A percentile compares a stretch with the other conserved stretches of the same genome.
Conservation (phyloP, 2,113 vertebrate species). For the Corythoichthys intestinalis region DNA sequence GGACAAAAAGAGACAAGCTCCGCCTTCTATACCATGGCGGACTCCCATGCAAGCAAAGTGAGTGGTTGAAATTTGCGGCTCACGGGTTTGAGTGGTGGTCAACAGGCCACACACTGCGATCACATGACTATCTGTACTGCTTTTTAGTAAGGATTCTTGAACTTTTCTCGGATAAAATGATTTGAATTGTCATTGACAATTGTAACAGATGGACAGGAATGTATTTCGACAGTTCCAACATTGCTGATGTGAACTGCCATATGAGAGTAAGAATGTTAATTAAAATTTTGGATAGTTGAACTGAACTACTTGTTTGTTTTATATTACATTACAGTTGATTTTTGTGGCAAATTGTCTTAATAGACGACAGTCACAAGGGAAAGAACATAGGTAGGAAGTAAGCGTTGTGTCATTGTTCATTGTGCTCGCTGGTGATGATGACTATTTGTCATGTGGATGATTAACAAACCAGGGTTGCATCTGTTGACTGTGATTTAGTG, state of each 20-base stretch:
- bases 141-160: background rate
- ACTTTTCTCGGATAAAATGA: background rate
- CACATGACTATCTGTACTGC: background rate
- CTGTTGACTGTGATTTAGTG: background rate
- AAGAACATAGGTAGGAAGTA: background rate
- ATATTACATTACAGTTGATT: background rate
- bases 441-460: background rate
- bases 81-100: background rate
- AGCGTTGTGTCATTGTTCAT: background rate
- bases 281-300: background rate
- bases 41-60: constrained; percentile 58
- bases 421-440: background rate
- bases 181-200: background rate
- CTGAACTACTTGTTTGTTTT: background rate
- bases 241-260: background rate
- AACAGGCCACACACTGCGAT: background rate
- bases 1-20: constrained; percentile 27
- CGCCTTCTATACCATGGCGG: constrained; percentile 55
- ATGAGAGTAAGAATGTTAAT: background rate
- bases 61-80: constrained; percentile 30
- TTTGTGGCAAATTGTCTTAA: background rate
- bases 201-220: background rate
- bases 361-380: background rate
- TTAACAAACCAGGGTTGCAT: background rate
- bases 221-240: no score